Base-by-base conservation (phyloP, 2,888 invertebrate genomes). In the Clostera curtula region DNA sequence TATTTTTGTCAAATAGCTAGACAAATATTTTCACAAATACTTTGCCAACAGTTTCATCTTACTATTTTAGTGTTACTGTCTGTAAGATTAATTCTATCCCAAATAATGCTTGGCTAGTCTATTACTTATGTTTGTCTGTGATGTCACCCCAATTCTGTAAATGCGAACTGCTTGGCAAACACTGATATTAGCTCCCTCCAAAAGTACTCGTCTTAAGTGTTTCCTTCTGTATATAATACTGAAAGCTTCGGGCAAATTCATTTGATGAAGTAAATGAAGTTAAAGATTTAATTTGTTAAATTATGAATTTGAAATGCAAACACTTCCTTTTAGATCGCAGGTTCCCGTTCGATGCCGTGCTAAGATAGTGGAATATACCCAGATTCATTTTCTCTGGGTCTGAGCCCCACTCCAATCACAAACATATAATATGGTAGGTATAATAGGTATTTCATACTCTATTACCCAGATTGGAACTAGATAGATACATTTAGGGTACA, bases 151-250 rank as follows among this genome's bases (percentile, higher is more conserved):
- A 72, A 73, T 76, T 66, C 68, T 52, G 49, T 56, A 63, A 73
- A 75, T 65, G 73, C 64, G 71, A 65, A 62, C 70, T 71, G 72
- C 63, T 76, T 77, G 74, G 72, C 75, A 76, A 77, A 76, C 69
- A 76, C 58, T 62, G 76, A 75, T 77, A 77, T 77, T 75, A 75
- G 73, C 72, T 76, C 69, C 62, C 61, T 66, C 48, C 58, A 62
- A 69, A 69, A 75, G 63, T 71, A 75, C 69, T 76, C 51, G 51
- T 48, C 64, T 58, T 67, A 62, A 76, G 74, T 76, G 70, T 68
- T 71, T 72, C 62, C 57, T 54, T 64, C 62, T 67, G 72, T 71
- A 72, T 74, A 64, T 76, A 68, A 68, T 65, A n/a, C n/a, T n/a
- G n/a, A n/a, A n/a, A n/a, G n/a, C n/a, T n/a, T n/a, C n/a, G n/a